These are phyloP conservation scores for Diorhabda carinulata DNA, from an alignment of 1,140 invertebrate genomes.

Conservation along the genomic window DNA sequence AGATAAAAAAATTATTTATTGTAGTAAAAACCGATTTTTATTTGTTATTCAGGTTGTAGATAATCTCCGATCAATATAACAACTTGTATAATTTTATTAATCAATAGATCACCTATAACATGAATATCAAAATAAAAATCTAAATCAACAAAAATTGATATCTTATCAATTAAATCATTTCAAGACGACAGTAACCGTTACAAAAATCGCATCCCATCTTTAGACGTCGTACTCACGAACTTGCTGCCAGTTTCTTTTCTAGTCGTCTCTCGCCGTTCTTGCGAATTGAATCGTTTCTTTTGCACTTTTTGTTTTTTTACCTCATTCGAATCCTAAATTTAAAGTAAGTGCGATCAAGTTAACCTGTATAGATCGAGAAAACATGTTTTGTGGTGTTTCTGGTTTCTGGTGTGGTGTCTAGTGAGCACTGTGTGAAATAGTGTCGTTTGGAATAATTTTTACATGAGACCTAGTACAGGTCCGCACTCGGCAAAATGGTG, in stretches of 20 bases:
- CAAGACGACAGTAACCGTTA: neutral
- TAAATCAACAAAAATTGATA: too few relatives aligned
- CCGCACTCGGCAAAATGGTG: slow-evolving; percentile 7
- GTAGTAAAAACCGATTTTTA: too few relatives aligned
- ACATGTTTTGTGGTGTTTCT: slow-evolving; percentile 5
- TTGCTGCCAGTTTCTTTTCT: slow-evolving; percentile 14
- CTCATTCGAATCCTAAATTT: slow-evolving; percentile 8
- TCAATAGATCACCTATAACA: too few relatives aligned
- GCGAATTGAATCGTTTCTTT: slow-evolving; percentile 16
- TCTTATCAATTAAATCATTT: too few relatives aligned
- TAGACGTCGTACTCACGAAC: neutral
- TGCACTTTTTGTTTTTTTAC: slow-evolving; percentile 11
- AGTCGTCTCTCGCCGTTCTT: slow-evolving; percentile 15
- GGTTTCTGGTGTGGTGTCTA: slow-evolving; percentile 6
- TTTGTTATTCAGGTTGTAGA: too few relatives aligned
- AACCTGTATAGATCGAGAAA: slow-evolving; percentile 4
- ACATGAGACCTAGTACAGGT: neutral
- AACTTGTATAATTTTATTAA: too few relatives aligned
- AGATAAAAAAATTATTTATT: too few relatives aligned
- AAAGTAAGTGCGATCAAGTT: slow-evolving; percentile 12
- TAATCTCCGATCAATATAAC: too few relatives aligned
- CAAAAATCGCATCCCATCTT: neutral
- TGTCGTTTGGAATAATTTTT: slow-evolving; percentile 13
- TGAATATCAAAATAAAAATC: too few relatives aligned
- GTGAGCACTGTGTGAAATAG: slow-evolving; percentile 9